Conservation (phyloP, 1,140 invertebrate species). For the Cardiocondyla obscurior region DNA sequence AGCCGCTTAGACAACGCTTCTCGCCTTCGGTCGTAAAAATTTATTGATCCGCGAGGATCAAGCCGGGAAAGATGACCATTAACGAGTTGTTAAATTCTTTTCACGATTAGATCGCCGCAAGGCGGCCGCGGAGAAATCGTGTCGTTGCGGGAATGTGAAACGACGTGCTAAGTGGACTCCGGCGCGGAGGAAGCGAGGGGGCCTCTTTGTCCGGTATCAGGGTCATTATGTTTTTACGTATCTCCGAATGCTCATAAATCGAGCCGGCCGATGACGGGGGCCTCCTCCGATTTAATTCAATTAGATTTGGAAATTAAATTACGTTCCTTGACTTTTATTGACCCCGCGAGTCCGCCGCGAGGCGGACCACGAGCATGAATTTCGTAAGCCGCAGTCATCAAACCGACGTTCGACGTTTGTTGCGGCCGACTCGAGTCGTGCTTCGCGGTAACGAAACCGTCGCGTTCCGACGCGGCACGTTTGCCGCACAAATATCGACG, state of each 20-base stretch:
- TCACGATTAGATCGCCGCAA: conserved; percentile 23
- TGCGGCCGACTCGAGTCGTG: too few relatives aligned
- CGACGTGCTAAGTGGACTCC: conserved; percentile 29
- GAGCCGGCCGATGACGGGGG: background rate
- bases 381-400: too few relatives aligned
- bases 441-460: too few relatives aligned
- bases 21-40: conserved; percentile 4
- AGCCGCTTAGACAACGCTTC: background rate
- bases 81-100: conserved; percentile 28
- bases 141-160: conserved; percentile 32
- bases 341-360: too few relatives aligned
- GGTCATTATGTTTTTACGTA: conserved; percentile 29
- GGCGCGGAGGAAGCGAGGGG: background rate
- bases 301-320: conserved; percentile 8
- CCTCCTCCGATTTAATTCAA: conserved; percentile 6
- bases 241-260: conserved; percentile 21
- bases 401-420: too few relatives aligned
- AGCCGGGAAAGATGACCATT: background rate
- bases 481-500: too few relatives aligned
- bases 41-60: conserved; percentile 18
- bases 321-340: background rate
- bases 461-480: too few relatives aligned
- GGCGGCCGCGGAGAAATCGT: conserved; percentile 8
- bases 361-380: too few relatives aligned
- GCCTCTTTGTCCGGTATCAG: background rate